Percentiles rank a stretch among this genome's conserved stretches.
Conservation (phyloP, 1,140 invertebrate genomes). For the Bombus sylvicola region DNA sequence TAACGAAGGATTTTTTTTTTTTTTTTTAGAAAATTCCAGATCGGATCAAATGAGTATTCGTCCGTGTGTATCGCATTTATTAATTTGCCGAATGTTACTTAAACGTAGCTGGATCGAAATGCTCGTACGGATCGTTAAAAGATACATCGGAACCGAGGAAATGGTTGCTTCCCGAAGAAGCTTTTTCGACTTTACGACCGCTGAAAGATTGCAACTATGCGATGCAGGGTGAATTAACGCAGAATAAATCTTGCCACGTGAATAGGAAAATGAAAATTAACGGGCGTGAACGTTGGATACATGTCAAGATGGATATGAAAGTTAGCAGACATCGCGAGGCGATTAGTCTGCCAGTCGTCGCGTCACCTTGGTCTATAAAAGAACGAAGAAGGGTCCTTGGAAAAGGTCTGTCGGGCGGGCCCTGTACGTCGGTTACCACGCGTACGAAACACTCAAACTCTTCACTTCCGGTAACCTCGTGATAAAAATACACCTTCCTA, state of each 20-base stretch:
- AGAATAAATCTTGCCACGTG: background rate
- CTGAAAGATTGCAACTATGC: background rate
- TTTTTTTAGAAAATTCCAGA: background rate
- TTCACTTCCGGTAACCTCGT: background rate
- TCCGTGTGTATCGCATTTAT: too few species aligned
- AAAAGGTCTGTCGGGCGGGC: background rate
- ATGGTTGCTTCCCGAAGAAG: background rate
- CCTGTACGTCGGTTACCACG: background rate
- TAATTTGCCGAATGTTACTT: background rate
- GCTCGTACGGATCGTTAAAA: background rate
- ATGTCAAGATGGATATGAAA: background rate
- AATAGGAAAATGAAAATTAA: slow-evolving; percentile 10
- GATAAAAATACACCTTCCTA: slow-evolving; percentile 50
- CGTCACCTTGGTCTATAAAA: background rate
- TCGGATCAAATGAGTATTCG: background rate
- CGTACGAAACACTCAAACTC: slow-evolving; percentile 10
- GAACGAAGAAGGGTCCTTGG: background rate
- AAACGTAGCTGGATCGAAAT: background rate
- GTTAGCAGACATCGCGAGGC: background rate
- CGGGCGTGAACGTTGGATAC: too few species aligned
- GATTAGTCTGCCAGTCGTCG: background rate
- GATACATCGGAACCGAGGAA: background rate
- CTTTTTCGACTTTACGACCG: background rate
- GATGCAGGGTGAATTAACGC: background rate
- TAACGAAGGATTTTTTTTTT: background rate